Conservation (phyloP, 2,113 vertebrate genomes). For the Bubo blakistoni region DNA sequence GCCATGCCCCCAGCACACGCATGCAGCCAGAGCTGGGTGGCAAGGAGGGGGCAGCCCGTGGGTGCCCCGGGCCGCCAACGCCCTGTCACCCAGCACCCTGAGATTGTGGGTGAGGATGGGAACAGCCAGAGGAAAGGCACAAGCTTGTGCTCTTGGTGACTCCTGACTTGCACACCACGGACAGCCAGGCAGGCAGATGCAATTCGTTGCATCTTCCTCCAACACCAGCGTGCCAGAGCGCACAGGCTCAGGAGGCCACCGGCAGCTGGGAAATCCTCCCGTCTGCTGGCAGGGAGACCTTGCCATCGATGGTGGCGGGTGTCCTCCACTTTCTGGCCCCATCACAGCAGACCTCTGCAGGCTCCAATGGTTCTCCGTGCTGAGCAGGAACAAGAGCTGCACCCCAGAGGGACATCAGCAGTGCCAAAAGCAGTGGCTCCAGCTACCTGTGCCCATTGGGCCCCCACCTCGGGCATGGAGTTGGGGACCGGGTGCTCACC, state of each 20-base stretch:
- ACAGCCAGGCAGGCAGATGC: background rate
- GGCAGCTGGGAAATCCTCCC: background rate
- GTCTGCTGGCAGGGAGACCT: background rate
- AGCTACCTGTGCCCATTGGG: background rate
- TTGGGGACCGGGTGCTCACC: rapidly evolving
- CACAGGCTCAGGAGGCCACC: rapidly evolving
- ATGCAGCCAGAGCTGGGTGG: background rate
- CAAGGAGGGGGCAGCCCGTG: background rate
- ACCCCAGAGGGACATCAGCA: rapidly evolving
- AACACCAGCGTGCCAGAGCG: rapidly evolving
- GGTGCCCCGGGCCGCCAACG: rapidly evolving
- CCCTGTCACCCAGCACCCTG: rapidly evolving
- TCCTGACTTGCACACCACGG: rapidly evolving
- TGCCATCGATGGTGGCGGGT: rapidly evolving
- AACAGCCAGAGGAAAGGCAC: rapidly evolving
- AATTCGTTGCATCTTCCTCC: background rate
- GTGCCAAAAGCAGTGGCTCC: background rate
- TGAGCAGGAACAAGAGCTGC: background rate
- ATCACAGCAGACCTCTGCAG: background rate
- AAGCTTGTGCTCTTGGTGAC: rapidly evolving
- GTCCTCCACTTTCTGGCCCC: background rate
- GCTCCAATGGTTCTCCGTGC: background rate
- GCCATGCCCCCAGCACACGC: rapidly evolving
- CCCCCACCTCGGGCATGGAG: background rate
- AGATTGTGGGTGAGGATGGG: rapidly evolving